phyloP scores from a whole-genome alignment of 2,113 vertebrate species.

The human (Homo sapiens) region GRCh38 chr2:208740001-208740500 shows the following conservation, averaged over 20 bases:
- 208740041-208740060: neutral
- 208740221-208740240: neutral
- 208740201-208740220: neutral
- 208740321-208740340: no score
- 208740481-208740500: no score
- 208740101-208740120: neutral
- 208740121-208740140: neutral
- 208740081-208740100: neutral
- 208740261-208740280: neutral
- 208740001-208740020: neutral
- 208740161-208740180: neutral
- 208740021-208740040: neutral
- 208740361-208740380: no score
- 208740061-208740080: neutral
- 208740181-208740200: neutral
- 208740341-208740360: no score
- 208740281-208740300: no score
- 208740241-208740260: neutral
- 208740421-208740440: no score
- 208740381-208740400: no score
- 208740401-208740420: no score
- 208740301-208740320: no score
- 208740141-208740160: neutral
- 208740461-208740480: no score
- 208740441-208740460: no score